Conservation (phyloP, 2,113 vertebrate species). For the Chelonoidis abingdonii region DNA sequence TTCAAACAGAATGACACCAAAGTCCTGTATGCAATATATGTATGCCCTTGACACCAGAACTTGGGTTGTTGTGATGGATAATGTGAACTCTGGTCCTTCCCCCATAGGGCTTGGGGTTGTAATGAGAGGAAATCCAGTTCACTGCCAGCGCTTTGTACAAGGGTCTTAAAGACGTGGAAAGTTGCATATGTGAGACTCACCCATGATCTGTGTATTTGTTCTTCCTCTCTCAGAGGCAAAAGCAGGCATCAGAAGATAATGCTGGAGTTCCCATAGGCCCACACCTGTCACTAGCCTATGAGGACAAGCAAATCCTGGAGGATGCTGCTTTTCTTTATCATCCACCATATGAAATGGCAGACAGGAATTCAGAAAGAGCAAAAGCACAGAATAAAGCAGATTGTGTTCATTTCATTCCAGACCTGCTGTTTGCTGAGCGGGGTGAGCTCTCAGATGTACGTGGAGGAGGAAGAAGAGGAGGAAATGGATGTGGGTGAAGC, state of each 20-base stretch:
- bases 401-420: conserved; percentile 98
- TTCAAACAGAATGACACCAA: conserved; percentile 99
- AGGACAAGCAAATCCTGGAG: conserved; percentile 96
- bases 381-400: conserved; percentile 99
- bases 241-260: conserved; percentile 93
- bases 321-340: conserved; percentile 96
- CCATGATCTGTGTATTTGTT: not conserved
- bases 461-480: conserved; percentile 94
- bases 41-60: not conserved
- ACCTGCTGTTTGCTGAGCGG: conserved; percentile 94
- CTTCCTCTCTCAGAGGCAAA: conserved; percentile 86
- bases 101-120: too few species aligned
- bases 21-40: conserved; percentile 74
- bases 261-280: conserved; percentile 84
- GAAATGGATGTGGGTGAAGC: conserved; percentile 88
- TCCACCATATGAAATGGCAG: conserved; percentile 97
- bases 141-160: not conserved
- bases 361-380: conserved; percentile 97
- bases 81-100: not conserved
- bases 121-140: not conserved
- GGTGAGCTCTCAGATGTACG: conserved; percentile 90
- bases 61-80: not conserved
- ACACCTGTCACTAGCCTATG: conserved; percentile 91
- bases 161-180: not conserved
- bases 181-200: not conserved